A percentile compares a stretch with the other conserved stretches of the same genome.
Conservation (phyloP, 2,888 invertebrate species). For the Leucophenga montana region DNA sequence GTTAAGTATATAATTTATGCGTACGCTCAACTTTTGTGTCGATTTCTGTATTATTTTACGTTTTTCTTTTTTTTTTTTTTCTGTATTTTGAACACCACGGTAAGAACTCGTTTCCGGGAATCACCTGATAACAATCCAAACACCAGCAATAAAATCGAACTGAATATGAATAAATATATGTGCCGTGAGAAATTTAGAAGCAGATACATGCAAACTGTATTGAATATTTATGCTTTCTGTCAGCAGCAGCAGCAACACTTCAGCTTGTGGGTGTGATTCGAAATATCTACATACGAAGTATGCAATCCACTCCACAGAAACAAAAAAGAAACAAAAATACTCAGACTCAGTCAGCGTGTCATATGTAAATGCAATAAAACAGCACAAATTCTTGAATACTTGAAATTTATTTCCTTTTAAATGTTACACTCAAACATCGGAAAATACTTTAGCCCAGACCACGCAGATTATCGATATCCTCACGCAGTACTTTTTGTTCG, state of each 20-base stretch:
- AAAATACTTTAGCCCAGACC: slow-evolving; percentile 15
- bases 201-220: not conserved
- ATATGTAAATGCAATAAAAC: not conserved
- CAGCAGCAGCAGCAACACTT: not conserved
- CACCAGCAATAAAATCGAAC: not conserved
- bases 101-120: slow-evolving; percentile 15
- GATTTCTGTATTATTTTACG: too few species aligned
- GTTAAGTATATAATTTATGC: slow-evolving; percentile 16
- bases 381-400: not conserved
- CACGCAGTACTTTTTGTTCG: slow-evolving; percentile 6
- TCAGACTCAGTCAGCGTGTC: slow-evolving; percentile 24
- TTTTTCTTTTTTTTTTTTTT: too few species aligned
- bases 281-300: not conserved
- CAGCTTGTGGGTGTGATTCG: not conserved
- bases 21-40: slow-evolving; percentile 8
- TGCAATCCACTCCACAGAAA: not conserved
- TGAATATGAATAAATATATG: not conserved
- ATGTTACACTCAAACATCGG: too few species aligned
- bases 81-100: not conserved
- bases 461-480: slow-evolving; percentile 20
- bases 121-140: not conserved
- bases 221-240: slow-evolving; percentile 16
- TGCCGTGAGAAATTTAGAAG: not conserved
- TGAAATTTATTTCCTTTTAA: not conserved
- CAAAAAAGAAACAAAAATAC: too few species aligned